Evolutionary conservation across 1,140 invertebrate genomes (phyloP).

Genomic region (Lepidurus arcticus): DNA sequence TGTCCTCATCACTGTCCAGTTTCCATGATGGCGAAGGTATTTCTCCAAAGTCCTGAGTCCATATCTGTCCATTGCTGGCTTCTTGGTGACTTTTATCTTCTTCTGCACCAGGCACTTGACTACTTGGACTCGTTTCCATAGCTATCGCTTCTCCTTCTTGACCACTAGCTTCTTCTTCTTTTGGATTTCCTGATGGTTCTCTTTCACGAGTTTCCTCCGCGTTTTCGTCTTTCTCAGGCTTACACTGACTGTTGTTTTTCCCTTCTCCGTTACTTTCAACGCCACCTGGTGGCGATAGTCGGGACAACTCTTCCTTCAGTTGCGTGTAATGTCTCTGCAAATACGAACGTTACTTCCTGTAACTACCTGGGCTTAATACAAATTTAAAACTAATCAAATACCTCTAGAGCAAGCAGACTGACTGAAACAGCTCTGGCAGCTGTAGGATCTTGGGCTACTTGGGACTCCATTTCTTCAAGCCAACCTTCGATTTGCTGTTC

Average conservation of each 20-base stretch:
- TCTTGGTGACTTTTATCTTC: not conserved
- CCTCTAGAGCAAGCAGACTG: slow-evolving; percentile 68
- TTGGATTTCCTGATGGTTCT: not conserved
- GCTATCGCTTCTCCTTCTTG: not conserved
- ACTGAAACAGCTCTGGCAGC: slow-evolving; percentile 64
- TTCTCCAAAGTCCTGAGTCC: not conserved
- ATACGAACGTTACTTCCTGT: slow-evolving; percentile 23
- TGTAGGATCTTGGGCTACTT: slow-evolving; percentile 65
- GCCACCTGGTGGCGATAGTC: slow-evolving; percentile 65
- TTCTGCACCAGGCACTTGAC: not conserved
- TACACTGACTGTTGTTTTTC: slow-evolving; percentile 50
- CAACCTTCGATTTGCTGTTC: slow-evolving; percentile 80
- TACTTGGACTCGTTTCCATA: not conserved
- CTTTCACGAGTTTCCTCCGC: not conserved
- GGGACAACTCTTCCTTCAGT: slow-evolving; percentile 68
- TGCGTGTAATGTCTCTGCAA: slow-evolving; percentile 70
- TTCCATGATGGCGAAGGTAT: not conserved
- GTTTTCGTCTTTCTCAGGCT: not conserved
- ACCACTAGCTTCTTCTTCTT: not conserved
- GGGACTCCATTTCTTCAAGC: slow-evolving; percentile 76
- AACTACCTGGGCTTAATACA: slow-evolving; percentile 24
- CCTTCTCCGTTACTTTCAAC: slow-evolving; percentile 49
- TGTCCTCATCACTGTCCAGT: slow-evolving; percentile 2
- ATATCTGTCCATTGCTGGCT: not conserved
- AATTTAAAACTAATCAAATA: slow-evolving; percentile 44